These are phyloP conservation scores for Himalopsyche tibetana DNA, from an alignment of 2,888 invertebrate species.

Conservation along the genomic window DNA sequence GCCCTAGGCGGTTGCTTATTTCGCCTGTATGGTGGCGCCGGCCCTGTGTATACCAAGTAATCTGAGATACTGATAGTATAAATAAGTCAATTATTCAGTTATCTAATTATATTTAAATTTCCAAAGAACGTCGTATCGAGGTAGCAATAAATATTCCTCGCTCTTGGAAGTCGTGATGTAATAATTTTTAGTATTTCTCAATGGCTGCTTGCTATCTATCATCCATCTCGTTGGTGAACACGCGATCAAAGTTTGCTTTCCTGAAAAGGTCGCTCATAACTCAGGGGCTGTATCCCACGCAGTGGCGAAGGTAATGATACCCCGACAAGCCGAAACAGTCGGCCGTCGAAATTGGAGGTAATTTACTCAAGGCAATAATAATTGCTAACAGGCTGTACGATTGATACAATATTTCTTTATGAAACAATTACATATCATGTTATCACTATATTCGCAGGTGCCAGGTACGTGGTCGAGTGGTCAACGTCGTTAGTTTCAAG, in stretches of 20 bases:
- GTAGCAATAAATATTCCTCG: neutral
- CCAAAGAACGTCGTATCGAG: neutral
- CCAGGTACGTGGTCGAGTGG: too few species aligned
- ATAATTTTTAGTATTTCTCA: neutral
- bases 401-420: neutral
- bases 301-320: neutral
- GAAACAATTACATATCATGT: too few species aligned
- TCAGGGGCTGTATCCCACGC: neutral
- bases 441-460: too few species aligned
- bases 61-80: too few species aligned
- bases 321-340: constrained; percentile 15
- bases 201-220: neutral
- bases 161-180: neutral
- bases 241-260: constrained; percentile 25
- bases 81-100: neutral
- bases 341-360: constrained; percentile 11
- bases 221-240: neutral
- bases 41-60: too few species aligned
- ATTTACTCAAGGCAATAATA: neutral
- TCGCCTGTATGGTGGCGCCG: too few species aligned
- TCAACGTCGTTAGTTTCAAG: too few species aligned
- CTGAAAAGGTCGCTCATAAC: constrained; percentile 28
- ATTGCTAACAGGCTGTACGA: neutral
- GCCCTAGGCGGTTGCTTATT: too few species aligned
- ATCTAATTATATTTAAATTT: constrained; percentile 6